Conservation (phyloP, 1,140 invertebrate species). For the Zaprionus nigranus region DNA sequence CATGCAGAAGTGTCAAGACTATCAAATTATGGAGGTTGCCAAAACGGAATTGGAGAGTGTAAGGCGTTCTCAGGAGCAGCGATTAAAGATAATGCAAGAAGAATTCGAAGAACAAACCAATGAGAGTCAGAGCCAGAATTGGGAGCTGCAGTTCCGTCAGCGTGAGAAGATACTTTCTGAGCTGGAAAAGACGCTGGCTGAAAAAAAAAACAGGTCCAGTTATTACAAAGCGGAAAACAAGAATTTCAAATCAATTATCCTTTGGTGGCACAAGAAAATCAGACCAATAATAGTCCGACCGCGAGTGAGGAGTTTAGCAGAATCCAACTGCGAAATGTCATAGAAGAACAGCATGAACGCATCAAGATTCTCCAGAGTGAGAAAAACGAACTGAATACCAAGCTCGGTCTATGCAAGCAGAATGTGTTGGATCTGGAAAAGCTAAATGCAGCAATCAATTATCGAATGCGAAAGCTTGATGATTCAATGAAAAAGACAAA, state of each 20-base stretch:
- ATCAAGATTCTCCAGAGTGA: background rate
- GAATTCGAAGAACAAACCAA: background rate
- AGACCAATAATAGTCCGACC: background rate
- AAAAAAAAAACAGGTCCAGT: rapidly evolving
- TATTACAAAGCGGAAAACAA: background rate
- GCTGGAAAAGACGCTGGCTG: background rate
- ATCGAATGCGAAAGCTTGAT: no score
- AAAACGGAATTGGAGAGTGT: background rate
- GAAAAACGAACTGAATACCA: background rate
- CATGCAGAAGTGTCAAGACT: background rate
- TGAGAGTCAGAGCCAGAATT: background rate
- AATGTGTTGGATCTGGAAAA: no score
- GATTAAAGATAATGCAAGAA: background rate
- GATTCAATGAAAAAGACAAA: no score
- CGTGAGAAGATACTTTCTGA: background rate
- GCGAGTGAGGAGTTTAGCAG: no score
- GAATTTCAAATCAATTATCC: rapidly evolving
- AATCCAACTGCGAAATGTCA: no score
- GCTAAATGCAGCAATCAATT: no score
- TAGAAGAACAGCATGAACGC: no score
- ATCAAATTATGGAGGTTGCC: background rate
- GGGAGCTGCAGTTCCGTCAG: background rate
- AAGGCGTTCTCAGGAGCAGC: background rate
- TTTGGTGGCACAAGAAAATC: background rate
- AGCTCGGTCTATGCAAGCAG: no score